These are phyloP conservation scores for Ostrea edulis DNA, from an alignment of 1,140 invertebrate species.

Conservation along the genomic window DNA sequence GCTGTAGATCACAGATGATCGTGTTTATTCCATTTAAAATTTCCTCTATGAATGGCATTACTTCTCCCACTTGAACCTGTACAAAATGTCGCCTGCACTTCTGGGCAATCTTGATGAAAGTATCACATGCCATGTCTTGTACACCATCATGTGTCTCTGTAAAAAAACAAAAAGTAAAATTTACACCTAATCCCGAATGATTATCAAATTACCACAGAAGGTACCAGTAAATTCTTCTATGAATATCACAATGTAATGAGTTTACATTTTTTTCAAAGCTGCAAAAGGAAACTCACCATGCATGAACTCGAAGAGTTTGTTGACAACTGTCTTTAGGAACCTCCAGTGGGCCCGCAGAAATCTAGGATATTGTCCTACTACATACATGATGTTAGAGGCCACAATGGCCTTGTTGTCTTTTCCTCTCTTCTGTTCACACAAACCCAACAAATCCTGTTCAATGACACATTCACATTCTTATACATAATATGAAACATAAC, in stretches of 20 bases:
- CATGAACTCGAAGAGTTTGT: constrained; percentile 99
- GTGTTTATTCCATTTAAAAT: constrained; percentile 97
- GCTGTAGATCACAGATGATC: constrained; percentile 99
- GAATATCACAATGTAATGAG: neutral
- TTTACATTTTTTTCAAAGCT: neutral
- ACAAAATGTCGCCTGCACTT: constrained; percentile 99
- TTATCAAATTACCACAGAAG: too few species aligned
- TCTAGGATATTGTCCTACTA: constrained; percentile 99
- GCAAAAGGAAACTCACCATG: constrained; percentile 84
- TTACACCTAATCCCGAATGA: neutral
- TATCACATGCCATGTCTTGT: constrained; percentile 99
- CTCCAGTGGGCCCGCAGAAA: constrained; percentile 99
- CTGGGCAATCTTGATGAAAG: constrained; percentile 99
- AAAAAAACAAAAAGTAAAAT: constrained; percentile 60
- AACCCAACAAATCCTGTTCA: constrained; percentile 90
- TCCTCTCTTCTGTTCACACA: constrained; percentile 99
- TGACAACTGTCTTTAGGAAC: constrained; percentile 99
- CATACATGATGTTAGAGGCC: constrained; percentile 99
- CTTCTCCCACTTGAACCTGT: constrained; percentile 95
- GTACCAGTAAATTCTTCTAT: neutral
- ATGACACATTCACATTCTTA: constrained; percentile 1
- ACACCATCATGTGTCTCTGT: constrained; percentile 99
- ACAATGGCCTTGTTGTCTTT: constrained; percentile 99
- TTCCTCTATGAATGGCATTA: constrained; percentile 99
- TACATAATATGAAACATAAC: neutral